A percentile compares a stretch with the other conserved stretches of the same genome.
phyloP scores from a whole-genome alignment of 2,113 vertebrate genomes.

The Pteropus alecto region DNA sequence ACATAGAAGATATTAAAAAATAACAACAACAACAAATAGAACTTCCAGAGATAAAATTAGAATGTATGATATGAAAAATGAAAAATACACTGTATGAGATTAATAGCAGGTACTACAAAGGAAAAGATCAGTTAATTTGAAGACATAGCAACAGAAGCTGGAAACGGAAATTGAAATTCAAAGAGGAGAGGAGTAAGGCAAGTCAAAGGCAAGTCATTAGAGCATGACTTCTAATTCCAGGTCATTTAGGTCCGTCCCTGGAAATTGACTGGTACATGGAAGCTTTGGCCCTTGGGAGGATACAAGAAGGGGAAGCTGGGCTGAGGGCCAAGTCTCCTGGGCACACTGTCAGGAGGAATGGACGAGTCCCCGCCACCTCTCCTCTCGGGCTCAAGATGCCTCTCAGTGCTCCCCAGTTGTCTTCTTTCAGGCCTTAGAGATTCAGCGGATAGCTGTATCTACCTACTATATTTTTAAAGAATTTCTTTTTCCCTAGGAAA shows the following conservation, averaged over 20 bases:
- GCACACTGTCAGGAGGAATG: not conserved
- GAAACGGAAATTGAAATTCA: not conserved
- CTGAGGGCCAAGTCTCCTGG: not conserved
- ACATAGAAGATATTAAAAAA: not conserved
- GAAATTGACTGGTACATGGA: not conserved
- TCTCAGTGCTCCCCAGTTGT: not conserved
- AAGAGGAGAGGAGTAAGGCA: not conserved
- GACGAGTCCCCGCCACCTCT: not conserved
- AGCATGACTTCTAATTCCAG: not conserved
- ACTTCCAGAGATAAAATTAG: not conserved
- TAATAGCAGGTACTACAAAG: not conserved
- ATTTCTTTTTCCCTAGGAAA: not conserved
- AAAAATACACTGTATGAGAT: not conserved
- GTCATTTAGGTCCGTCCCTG: not conserved
- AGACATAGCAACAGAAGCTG: not conserved
- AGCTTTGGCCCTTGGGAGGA: too few relatives aligned
- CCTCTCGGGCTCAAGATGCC: not conserved
- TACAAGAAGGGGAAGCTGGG: not conserved
- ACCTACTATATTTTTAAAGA: not conserved
- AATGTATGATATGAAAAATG: not conserved
- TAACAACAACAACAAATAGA: not conserved
- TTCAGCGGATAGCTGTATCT: not conserved
- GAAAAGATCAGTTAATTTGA: not conserved
- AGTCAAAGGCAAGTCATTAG: not conserved
- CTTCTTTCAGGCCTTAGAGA: not conserved